These are phyloP conservation scores for Tetranychus piercei DNA, from an alignment of 2,888 invertebrate genomes.

Conservation along the genomic window DNA sequence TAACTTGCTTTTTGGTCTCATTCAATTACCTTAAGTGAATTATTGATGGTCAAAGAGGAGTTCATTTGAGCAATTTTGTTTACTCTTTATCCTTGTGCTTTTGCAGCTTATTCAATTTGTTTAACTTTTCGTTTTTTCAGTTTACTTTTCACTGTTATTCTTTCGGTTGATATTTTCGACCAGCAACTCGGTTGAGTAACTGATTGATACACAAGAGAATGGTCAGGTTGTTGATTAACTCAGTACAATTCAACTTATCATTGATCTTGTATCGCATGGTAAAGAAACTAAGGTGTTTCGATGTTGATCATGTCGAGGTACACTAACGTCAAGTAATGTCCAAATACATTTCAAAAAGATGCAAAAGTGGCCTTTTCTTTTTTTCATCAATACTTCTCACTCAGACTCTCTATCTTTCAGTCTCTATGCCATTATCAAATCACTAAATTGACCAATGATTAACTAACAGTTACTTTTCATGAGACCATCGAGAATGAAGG, in stretches of 20 bases:
- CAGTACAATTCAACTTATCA: not conserved
- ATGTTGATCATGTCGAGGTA: not conserved
- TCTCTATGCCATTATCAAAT: not conserved
- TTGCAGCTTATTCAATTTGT: no score
- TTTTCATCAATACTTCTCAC: not conserved
- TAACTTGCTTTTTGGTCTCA: not conserved
- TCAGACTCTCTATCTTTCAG: not conserved
- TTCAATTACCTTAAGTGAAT: conserved; percentile 4
- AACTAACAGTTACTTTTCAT: not conserved
- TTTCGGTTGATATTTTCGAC: no score
- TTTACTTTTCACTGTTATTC: no score
- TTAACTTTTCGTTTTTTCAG: no score
- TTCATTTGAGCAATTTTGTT: not conserved
- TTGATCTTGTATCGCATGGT: not conserved
- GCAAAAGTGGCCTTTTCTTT: not conserved
- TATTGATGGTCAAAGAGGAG: not conserved
- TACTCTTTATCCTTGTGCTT: not conserved
- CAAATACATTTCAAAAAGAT: not conserved
- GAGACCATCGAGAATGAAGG: not conserved
- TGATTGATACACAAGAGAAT: not conserved
- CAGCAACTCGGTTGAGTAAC: no score
- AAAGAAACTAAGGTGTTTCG: no score
- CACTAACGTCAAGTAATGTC: not conserved
- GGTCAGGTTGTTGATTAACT: not conserved
- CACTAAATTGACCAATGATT: not conserved